Conservation (phyloP, 2,797 vertebrate genomes). For the Pseudomugil tenellus region DNA sequence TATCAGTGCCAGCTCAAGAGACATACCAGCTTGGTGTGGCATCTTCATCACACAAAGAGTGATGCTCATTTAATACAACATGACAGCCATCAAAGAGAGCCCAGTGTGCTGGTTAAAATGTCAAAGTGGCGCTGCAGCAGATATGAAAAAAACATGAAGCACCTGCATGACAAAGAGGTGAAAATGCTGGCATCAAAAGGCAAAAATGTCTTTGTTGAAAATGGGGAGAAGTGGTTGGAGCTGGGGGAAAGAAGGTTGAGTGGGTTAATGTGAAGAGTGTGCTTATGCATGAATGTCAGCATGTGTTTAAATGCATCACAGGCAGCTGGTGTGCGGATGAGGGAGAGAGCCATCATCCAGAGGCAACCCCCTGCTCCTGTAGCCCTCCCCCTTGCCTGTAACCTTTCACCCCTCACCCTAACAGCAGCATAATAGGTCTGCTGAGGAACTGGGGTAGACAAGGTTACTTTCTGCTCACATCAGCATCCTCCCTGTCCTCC, state of each 20-base stretch:
- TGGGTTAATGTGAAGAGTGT: slow-evolving; percentile 70
- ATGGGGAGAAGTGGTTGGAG: slow-evolving; percentile 45
- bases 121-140: slow-evolving; percentile 42
- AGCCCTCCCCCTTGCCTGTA: slow-evolving; percentile 52
- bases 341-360: slow-evolving; percentile 62
- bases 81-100: slow-evolving; percentile 30
- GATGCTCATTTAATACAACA: slow-evolving; percentile 18
- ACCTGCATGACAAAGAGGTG: slow-evolving; percentile 56
- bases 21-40: slow-evolving; percentile 17
- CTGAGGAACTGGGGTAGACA: slow-evolving; percentile 53
- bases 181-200: slow-evolving; percentile 46
- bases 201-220: slow-evolving; percentile 58
- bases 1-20: slow-evolving; percentile 20
- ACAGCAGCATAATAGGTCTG: slow-evolving; percentile 74
- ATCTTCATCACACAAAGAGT: slow-evolving; percentile 30
- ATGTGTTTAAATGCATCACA: slow-evolving; percentile 44
- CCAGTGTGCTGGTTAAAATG: slow-evolving; percentile 38
- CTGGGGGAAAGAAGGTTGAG: slow-evolving; percentile 44
- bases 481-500: slow-evolving; percentile 74
- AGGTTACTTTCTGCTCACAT: slow-evolving; percentile 72
- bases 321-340: slow-evolving; percentile 74
- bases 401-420: slow-evolving; percentile 74
- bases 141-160: slow-evolving; percentile 51
- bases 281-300: slow-evolving; percentile 70
- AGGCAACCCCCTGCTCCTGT: slow-evolving; percentile 38